Base-by-base conservation (phyloP, 1,140 invertebrate genomes). In the Amyelois transitella region DNA sequence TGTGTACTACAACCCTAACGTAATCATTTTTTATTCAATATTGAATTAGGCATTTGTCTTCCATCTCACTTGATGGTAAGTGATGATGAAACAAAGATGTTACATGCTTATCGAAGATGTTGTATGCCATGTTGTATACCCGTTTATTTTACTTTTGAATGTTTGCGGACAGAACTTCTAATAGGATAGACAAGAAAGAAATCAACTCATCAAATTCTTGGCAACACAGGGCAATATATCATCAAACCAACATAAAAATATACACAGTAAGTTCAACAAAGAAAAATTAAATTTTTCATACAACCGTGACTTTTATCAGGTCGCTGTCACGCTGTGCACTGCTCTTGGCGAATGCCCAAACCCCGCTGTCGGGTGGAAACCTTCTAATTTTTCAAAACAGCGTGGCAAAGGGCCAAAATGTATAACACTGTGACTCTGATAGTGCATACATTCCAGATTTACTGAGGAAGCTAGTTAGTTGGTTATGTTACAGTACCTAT, bases 301-400 rank as follows among this genome's bases (percentile, higher is more conserved):
- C 32, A 38, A 38, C 17, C 8, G 32, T 38, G 32, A 53, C 25
- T 50, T 62, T 72, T 72, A 79, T 75, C 66, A 61, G 62, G 43
- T 49, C 43, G 49, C 66, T 75, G 72, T 72, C 67, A 73, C 59
- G 50, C 43, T 54, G 45, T 21, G 18, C 53, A 55, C 53, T 52
- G 18, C 49, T 66, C 55, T 77, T 79, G 76, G 76, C 64, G 51
- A 50, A 4, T 21, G 49, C 65, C 74, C 76, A 79, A 75, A 50
- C 58, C 51, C 52, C 58, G 43, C 53, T 60, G 63, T 60, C 60
- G 55, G 54, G 57, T 62, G 53, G 43, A 14, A 51, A 58, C 60
- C 66, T 38, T 72, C 66, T 72, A 71, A 76, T 79, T 79, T 76
- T 76, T 79, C 63, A 76, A 75, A 79, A 76, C 72, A 71, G 64